Evolutionary conservation across 2,797 vertebrate genomes (phyloP).

Genomic region (Brachymystax lenok): DNA sequence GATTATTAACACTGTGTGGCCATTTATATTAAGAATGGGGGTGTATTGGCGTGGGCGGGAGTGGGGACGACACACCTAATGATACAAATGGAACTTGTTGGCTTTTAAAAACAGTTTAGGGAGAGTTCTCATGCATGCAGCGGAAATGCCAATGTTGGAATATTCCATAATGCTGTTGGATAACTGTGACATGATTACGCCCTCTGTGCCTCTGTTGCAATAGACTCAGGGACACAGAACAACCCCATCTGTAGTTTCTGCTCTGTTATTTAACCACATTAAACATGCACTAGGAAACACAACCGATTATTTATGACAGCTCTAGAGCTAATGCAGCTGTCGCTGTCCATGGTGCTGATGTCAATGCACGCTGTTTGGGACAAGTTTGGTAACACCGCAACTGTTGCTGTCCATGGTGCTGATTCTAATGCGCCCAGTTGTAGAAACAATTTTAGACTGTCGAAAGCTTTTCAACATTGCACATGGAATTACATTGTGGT

Average conservation of each 20-base stretch:
- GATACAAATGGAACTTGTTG: constrained; percentile 24
- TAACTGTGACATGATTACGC: background rate
- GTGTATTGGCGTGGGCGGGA: constrained; percentile 12
- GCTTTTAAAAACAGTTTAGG: constrained; percentile 5
- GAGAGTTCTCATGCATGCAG: constrained; percentile 20
- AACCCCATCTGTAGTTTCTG: background rate
- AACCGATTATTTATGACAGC: background rate
- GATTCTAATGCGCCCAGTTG: background rate
- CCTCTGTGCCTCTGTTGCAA: background rate
- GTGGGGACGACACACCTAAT: constrained; percentile 15
- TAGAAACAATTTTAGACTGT: background rate
- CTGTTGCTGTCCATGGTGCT: constrained; percentile 41
- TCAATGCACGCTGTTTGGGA: background rate
- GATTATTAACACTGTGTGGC: constrained; percentile 9
- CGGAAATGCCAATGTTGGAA: constrained; percentile 8
- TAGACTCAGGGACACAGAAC: background rate
- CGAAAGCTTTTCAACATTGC: background rate
- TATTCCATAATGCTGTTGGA: background rate
- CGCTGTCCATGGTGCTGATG: constrained; percentile 39
- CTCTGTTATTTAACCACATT: background rate
- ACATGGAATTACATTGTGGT: background rate
- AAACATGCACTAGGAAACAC: background rate
- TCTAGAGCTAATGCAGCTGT: constrained; percentile 5
- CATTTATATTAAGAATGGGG: constrained; percentile 7
- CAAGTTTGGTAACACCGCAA: background rate